Evolutionary conservation across 2,888 invertebrate species (phyloP).

Genomic region (Ptilodon capucinus): DNA sequence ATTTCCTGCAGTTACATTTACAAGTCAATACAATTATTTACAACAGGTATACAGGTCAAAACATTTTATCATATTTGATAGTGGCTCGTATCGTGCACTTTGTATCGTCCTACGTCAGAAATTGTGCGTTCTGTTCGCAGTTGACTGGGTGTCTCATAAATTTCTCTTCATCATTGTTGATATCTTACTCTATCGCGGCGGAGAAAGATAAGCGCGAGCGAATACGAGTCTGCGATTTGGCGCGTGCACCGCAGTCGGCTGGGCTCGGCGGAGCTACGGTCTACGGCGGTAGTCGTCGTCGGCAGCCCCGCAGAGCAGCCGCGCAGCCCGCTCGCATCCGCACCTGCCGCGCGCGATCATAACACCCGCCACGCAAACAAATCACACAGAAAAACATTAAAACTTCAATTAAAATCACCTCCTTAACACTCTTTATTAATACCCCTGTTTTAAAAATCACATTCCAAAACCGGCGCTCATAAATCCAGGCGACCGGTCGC

Average conservation of each 20-base stretch:
- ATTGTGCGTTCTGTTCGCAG: conserved; percentile 11
- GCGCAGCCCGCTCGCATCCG: conserved; percentile 25
- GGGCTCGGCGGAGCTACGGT: conserved; percentile 40
- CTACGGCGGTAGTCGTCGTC: conserved; percentile 49
- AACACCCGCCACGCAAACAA: conserved; percentile 62
- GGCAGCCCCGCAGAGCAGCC: conserved; percentile 43
- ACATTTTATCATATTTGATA: not conserved
- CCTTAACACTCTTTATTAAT: conserved; percentile 21
- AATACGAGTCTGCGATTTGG: conserved; percentile 53
- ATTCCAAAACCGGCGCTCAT: conserved; percentile 17
- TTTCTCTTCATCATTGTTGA: conserved; percentile 26
- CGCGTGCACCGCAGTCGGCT: conserved; percentile 48
- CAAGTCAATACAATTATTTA: too few relatives aligned
- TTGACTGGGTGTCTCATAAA: conserved; percentile 18
- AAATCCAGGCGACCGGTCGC: conserved; percentile 63
- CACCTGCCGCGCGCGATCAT: conserved; percentile 23
- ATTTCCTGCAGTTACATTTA: too few relatives aligned
- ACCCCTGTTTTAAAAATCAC: conserved; percentile 5
- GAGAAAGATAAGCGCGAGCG: conserved; percentile 37
- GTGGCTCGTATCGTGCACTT: not conserved
- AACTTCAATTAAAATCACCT: conserved; percentile 54
- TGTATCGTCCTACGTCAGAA: conserved; percentile 3
- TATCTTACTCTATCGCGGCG: conserved; percentile 38
- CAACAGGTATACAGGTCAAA: too few relatives aligned
- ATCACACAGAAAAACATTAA: conserved; percentile 55